Percentiles rank a stretch among this genome's conserved stretches.
phyloP scores from a whole-genome alignment of 2,113 vertebrate species.

The Vombatus ursinus region DNA sequence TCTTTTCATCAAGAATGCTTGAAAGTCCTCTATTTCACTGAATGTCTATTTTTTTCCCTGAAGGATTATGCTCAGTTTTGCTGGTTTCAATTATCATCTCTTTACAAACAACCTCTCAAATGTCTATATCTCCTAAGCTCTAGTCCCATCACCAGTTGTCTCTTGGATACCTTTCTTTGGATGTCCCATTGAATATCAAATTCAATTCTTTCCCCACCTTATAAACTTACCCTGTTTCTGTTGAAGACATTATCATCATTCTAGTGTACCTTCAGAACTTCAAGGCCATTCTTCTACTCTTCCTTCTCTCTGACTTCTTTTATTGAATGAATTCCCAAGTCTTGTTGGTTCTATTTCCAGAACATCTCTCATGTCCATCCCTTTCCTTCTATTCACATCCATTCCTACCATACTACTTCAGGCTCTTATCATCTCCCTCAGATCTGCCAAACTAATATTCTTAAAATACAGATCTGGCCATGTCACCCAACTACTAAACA shows the following conservation, averaged over 20 bases:
- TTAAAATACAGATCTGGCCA: not conserved
- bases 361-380: not conserved
- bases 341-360: not conserved
- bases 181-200: not conserved
- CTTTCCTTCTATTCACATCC: not conserved
- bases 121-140: not conserved
- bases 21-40: too few relatives aligned
- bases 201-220: not conserved
- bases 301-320: too few relatives aligned
- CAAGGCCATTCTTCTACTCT: too few relatives aligned
- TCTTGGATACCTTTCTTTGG: not conserved
- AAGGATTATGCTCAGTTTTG: too few relatives aligned
- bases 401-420: not conserved
- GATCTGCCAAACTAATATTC: not conserved
- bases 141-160: not conserved
- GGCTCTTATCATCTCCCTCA: not conserved
- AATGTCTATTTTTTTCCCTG: too few relatives aligned
- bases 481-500: not conserved
- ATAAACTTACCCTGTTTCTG: not conserved
- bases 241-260: not conserved
- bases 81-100: too few relatives aligned
- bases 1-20: too few relatives aligned
- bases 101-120: not conserved
- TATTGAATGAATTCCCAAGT: too few relatives aligned
- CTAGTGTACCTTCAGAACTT: too few relatives aligned